These are phyloP conservation scores for Sinocyclocheilus maitianheensis DNA, from an alignment of 2,113 vertebrate genomes.

Conservation along the genomic window DNA sequence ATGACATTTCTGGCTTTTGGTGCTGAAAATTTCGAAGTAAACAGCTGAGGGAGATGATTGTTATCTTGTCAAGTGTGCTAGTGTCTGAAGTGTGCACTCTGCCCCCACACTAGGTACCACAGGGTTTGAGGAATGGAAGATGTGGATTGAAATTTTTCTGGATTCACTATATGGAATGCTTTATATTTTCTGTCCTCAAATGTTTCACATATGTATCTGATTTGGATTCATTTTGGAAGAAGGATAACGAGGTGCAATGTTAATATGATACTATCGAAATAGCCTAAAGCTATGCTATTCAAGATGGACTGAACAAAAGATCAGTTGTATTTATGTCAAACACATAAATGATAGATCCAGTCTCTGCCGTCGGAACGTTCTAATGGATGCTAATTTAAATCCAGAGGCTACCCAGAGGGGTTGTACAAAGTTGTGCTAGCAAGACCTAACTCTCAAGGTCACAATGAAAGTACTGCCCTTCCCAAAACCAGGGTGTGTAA, in stretches of 20 bases:
- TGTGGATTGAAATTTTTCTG: not conserved
- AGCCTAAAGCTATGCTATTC: not conserved
- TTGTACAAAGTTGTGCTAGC: not conserved
- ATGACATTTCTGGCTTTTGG: not conserved
- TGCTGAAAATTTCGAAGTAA: not conserved
- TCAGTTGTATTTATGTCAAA: not conserved
- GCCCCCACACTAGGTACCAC: not conserved
- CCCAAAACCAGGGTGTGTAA: constrained; percentile 29
- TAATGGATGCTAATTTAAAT: not conserved
- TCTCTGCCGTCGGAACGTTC: not conserved
- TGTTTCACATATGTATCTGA: not conserved
- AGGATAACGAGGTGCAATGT: not conserved
- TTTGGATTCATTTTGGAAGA: not conserved
- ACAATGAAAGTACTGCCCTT: constrained; percentile 19
- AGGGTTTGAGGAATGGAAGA: not conserved
- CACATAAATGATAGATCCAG: not conserved
- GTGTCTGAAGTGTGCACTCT: not conserved
- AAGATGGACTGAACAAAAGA: not conserved
- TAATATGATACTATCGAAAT: not conserved
- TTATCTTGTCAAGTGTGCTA: constrained; percentile 35
- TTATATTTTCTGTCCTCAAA: not conserved
- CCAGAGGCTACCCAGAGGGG: not conserved
- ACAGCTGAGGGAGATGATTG: constrained; percentile 17
- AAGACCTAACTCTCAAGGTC: constrained; percentile 51
- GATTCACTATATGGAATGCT: not conserved